These are phyloP conservation scores for Rhizoglyphus robini DNA, from an alignment of 1,140 invertebrate species.

Conservation along the genomic window DNA sequence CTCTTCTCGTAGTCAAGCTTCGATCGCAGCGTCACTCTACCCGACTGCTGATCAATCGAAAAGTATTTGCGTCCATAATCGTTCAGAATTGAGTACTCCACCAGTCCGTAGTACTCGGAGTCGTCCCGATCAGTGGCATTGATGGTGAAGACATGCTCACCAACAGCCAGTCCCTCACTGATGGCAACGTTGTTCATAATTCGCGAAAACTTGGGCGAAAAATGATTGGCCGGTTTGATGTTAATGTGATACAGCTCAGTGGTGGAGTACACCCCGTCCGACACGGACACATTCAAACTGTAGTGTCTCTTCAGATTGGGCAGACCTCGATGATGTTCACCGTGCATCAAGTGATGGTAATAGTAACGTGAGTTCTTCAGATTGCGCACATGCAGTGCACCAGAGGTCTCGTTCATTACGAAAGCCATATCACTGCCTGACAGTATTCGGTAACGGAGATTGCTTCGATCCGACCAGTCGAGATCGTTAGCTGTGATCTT, in stretches of 20 bases:
- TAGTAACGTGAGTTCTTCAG: conserved; percentile 17
- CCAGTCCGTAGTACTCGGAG: conserved; percentile 51
- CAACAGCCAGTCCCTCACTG: conserved; percentile 35
- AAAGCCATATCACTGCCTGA: conserved; percentile 69
- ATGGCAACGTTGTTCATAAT: conserved; percentile 49
- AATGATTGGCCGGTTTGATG: conserved; percentile 60
- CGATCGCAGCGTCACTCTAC: conserved; percentile 28
- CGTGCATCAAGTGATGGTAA: conserved; percentile 26
- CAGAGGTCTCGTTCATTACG: conserved; percentile 53
- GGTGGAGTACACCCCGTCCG: conserved; percentile 75
- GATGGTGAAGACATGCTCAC: conserved; percentile 33
- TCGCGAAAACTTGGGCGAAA: conserved; percentile 61
- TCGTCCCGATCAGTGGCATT: conserved; percentile 64
- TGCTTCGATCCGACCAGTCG: conserved; percentile 57
- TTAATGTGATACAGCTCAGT: conserved; percentile 50
- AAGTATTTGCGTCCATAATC: conserved; percentile 60
- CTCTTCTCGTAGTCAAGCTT: conserved; percentile 61
- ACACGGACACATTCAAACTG: conserved; percentile 70
- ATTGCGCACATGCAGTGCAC: no score
- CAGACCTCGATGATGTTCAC: conserved; percentile 20
- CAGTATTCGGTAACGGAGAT: conserved; percentile 63
- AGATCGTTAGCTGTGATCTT: conserved; percentile 72
- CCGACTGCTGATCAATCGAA: conserved; percentile 52
- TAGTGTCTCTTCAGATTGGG: conserved; percentile 30
- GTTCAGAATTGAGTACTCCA: conserved; percentile 66